Evolutionary conservation across 1,140 invertebrate genomes (phyloP), one percentile per base, ranked within the genome.

Genomic region (Sarcophaga peregrina): DNA sequence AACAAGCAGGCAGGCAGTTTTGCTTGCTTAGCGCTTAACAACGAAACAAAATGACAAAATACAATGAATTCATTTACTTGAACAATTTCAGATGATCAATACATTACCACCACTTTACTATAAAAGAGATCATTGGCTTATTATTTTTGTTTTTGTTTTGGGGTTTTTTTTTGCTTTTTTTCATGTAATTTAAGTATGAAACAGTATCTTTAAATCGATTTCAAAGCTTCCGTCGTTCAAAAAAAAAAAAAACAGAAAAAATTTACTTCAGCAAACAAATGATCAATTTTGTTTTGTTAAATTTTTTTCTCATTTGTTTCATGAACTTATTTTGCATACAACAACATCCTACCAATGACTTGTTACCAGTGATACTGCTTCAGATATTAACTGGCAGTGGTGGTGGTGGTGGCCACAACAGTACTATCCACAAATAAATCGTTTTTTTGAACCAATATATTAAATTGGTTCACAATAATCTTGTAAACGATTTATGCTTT

Each of bases 211-310:
- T 20, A 68, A 20, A 68, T 83, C 62, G 82, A 80, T 83, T 83
- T 83, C 82, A 83, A 83, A 83, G 82, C 54, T 78, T 83, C 82
- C 75, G 82, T 83, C 75, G 13, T 58, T 20, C 0, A 47, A 3
- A n/a, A 2, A 37, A 37, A 37, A 37, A 37, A 37, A 47, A 3
- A n/a, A 2, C 1, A 37, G 4, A 37, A 37, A 37, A 37, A 1
- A 37, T 37, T 37, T 37, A 37, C 25, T 37, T 37, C 80, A 58
- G n/a, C 54, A 76, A 78, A 78, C 75, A 52, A 78, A 78, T 78
- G 75, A 50, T 78, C 17, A 17, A 8, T 50, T 50, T 78, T 72
- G 62, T 72, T 9, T 72, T 0, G 17, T 62, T 37, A n/a, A n/a
- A n/a, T 37, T 37, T 37, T 2, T 37, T 37, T 37, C 4, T 68